Base-by-base conservation (phyloP, 2,113 vertebrate genomes). In the Bombycilla garrulus region DNA sequence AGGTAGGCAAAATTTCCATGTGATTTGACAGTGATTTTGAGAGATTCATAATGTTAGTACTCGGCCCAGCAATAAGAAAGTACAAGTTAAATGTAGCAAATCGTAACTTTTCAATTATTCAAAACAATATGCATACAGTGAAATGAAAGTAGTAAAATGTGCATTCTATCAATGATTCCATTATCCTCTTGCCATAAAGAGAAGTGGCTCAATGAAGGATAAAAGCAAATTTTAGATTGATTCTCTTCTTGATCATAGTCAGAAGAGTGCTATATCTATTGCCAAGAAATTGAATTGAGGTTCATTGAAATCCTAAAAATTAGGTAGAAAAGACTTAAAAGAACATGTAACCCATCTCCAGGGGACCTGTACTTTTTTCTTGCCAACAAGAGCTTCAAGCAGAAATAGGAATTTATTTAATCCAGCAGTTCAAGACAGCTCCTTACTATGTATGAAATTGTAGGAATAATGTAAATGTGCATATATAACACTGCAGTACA, bases 401-500 rank as follows among this genome's bases (percentile, higher is more conserved):
- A 94, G 60, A 96, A 89, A 93, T 81, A 87, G 9, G 16, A 88
- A 86, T 84, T 86, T 82, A 91, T 95, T 95, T 93, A 95, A 92
- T 31, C 23, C 10, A 31, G 9, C 65, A 91, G 72, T 79, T 93
- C 56, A 76, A 83, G 69, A 78, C 44, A 71, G 44, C 57, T 45
- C 45, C 56, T 90, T 79, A 36, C 76, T 66, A 56, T 28, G 15
- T 29, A 64, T 67, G 80, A 74, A 38, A 57, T 12, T 67, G 48
- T 53, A 67, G 53, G 71, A 88, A 21, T 53, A 71, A 78, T 31
- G n/a, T 57, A 90, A 93, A 86, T 20, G 12, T 74, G 18, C 26
- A 8, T 73, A 8, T 73, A 28, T 66, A 88, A 62, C 15, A 36
- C 54, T 51, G 36, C 45, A 74, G 62, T 40, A 44, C 13, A 16